A percentile compares a stretch with the other conserved stretches of the same genome.
Conservation (phyloP, 2,888 invertebrate species). For the Rhagonycha lutea region DNA sequence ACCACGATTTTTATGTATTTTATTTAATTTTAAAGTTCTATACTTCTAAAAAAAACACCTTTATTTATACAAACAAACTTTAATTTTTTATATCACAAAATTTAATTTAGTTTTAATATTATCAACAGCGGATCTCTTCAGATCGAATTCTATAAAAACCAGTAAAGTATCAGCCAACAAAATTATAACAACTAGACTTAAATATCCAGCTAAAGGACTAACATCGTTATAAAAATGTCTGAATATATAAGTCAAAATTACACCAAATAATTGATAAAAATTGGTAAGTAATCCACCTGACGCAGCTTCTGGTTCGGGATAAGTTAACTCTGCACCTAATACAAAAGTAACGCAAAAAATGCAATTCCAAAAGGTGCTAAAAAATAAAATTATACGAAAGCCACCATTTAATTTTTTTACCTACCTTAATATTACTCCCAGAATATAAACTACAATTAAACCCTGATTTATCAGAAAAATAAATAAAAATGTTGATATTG, state of each 20-base stretch:
- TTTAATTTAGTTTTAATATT: neutral
- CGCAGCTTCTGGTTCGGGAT: slow-evolving; percentile 93
- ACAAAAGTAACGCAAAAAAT: slow-evolving; percentile 95
- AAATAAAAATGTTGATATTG: neutral
- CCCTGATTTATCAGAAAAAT: neutral
- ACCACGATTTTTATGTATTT: too few relatives aligned
- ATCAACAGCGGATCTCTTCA: neutral
- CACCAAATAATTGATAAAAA: slow-evolving; percentile 51
- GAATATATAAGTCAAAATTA: slow-evolving; percentile 36
- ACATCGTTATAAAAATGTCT: neutral
- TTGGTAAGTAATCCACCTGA: slow-evolving; percentile 92
- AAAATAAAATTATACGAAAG: slow-evolving; percentile 37
- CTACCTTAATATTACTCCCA: neutral
- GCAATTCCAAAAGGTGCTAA: slow-evolving; percentile 95
- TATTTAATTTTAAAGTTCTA: too few relatives aligned
- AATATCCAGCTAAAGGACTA: neutral
- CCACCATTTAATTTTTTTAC: neutral
- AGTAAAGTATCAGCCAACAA: neutral
- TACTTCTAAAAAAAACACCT: too few relatives aligned
- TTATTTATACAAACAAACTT: neutral
- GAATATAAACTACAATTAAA: neutral
- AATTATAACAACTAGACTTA: neutral
- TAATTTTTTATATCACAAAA: neutral
- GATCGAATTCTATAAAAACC: neutral
- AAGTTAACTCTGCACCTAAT: slow-evolving; percentile 93